Evolutionary conservation across 2,797 vertebrate species (phyloP).

Genomic region (Chloroceryle inda): DNA sequence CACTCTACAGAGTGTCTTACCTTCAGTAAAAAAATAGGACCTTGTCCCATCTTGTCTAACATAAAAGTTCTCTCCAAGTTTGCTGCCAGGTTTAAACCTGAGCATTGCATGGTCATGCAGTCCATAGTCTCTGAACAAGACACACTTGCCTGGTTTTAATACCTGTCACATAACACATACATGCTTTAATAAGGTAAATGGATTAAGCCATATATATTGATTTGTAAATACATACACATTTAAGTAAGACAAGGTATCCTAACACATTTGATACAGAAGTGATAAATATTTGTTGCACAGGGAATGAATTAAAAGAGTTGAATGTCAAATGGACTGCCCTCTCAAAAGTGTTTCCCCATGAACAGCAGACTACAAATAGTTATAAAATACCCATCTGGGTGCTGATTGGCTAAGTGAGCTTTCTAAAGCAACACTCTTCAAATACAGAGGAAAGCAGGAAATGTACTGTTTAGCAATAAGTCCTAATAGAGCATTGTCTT

Average conservation of each 20-base stretch:
- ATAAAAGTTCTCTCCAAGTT: conserved; percentile 94
- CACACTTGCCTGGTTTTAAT: conserved; percentile 89
- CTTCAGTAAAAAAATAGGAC: conserved; percentile 94
- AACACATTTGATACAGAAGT: not conserved
- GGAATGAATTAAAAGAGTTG: not conserved
- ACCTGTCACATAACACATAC: conserved; percentile 80
- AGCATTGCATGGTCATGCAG: conserved; percentile 95
- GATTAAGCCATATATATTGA: not conserved
- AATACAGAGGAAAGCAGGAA: not conserved
- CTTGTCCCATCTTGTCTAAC: conserved; percentile 96
- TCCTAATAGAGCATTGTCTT: not conserved
- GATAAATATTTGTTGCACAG: too few species aligned
- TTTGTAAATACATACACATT: not conserved
- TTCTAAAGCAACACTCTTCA: not conserved
- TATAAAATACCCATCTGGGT: not conserved
- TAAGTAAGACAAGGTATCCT: not conserved
- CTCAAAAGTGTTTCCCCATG: not conserved
- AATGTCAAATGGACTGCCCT: not conserved
- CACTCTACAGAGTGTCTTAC: conserved; percentile 74
- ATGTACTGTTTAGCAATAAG: not conserved
- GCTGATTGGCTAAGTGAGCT: not conserved
- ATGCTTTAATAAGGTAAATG: not conserved
- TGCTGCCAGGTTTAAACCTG: conserved; percentile 92
- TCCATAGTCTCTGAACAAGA: conserved; percentile 97
- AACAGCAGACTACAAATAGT: not conserved